Evolutionary conservation across 2,113 vertebrate genomes (phyloP).

Genomic region (Mesoclemmys tuberculata): DNA sequence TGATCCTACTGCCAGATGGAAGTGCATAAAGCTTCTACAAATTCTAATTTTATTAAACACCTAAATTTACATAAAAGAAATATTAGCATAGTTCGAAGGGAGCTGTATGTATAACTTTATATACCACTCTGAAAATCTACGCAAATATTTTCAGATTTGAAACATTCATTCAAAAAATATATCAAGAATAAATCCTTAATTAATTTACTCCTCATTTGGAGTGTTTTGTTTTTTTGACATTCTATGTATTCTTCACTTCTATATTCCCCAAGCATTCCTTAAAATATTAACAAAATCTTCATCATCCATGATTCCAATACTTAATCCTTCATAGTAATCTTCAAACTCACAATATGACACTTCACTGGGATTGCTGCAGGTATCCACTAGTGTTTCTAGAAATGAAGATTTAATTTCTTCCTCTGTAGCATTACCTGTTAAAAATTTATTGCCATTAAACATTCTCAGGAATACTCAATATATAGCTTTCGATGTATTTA

Average conservation of each 20-base stretch:
- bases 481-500: not conserved
- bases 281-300: conserved; percentile 82
- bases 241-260: conserved; percentile 34
- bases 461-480: not conserved
- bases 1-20: not conserved
- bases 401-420: conserved; percentile 80
- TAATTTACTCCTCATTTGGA: conserved; percentile 14
- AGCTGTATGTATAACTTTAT: not conserved
- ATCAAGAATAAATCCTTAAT: not conserved
- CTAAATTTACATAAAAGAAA: not conserved
- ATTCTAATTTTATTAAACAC: not conserved
- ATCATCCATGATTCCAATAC: conserved; percentile 75
- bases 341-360: conserved; percentile 86
- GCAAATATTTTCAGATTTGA: conserved; percentile 27
- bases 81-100: not conserved
- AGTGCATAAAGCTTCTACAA: not conserved
- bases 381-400: conserved; percentile 78
- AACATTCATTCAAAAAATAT: not conserved
- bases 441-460: conserved; percentile 47
- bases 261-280: conserved; percentile 83
- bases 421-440: conserved; percentile 77
- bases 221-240: not conserved
- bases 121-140: conserved; percentile 13
- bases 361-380: conserved; percentile 73
- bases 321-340: conserved; percentile 88